Evolutionary conservation across 2,113 vertebrate genomes (phyloP).

Genomic region (Lagopus leucura): DNA sequence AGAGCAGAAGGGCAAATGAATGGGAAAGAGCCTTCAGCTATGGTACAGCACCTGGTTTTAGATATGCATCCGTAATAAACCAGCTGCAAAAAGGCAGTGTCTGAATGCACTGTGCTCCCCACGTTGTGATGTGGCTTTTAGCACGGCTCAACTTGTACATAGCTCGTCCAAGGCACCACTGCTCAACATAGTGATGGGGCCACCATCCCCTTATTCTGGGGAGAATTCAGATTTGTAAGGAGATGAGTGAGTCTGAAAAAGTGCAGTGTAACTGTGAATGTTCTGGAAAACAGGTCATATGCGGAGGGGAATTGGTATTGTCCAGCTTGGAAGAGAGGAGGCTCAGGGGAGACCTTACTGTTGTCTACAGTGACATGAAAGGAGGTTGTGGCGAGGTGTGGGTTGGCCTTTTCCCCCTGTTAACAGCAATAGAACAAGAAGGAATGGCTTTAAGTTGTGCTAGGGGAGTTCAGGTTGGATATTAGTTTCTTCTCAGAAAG

Average conservation of each 20-base stretch:
- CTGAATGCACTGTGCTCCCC: neutral
- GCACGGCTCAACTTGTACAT: neutral
- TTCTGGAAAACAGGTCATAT: too few species aligned
- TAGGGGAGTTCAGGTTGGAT: too few species aligned
- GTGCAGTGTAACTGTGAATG: too few species aligned
- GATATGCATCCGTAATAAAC: neutral
- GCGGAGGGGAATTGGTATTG: too few species aligned
- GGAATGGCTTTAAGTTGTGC: too few species aligned
- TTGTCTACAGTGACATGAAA: too few species aligned
- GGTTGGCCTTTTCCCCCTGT: too few species aligned
- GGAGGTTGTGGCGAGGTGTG: too few species aligned
- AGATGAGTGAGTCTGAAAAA: neutral
- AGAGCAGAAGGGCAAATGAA: neutral
- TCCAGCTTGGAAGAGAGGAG: too few species aligned
- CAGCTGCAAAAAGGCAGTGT: neutral
- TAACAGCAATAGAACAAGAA: too few species aligned
- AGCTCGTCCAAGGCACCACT: fast-evolving
- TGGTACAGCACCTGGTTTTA: neutral
- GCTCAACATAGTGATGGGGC: fast-evolving
- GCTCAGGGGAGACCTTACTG: too few species aligned
- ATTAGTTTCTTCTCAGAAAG: too few species aligned
- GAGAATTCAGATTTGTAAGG: neutral
- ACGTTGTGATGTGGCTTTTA: neutral
- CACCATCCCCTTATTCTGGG: neutral
- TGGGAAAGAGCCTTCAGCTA: neutral